These are phyloP conservation scores for Pseudococcus jackbeardsleyi DNA, from an alignment of 2,888 invertebrate genomes.

Conservation along the genomic window DNA sequence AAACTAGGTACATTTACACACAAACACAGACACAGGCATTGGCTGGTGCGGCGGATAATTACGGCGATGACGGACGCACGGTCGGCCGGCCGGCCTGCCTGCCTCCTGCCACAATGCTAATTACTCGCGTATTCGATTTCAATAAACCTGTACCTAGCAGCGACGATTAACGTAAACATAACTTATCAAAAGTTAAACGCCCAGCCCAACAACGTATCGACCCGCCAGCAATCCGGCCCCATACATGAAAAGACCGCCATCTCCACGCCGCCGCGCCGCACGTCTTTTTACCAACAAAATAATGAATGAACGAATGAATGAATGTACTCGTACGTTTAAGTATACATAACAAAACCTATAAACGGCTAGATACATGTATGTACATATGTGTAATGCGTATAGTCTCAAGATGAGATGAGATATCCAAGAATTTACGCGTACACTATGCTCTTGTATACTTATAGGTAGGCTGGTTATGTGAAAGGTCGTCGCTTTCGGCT, in stretches of 20 bases:
- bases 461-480: too few relatives aligned
- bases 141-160: constrained; percentile 39
- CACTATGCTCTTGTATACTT: background rate
- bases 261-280: background rate
- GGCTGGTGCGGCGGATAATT: background rate
- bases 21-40: too few relatives aligned
- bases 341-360: too few relatives aligned
- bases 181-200: constrained; percentile 16
- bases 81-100: background rate
- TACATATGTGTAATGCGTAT: background rate
- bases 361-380: background rate
- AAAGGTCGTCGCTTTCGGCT: constrained; percentile 28
- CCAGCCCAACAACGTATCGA: constrained; percentile 20
- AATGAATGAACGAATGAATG: background rate
- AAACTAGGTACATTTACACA: too few relatives aligned
- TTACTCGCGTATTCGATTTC: constrained; percentile 10
- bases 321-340: background rate
- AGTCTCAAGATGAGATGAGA: too few relatives aligned
- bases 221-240: background rate
- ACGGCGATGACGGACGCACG: background rate
- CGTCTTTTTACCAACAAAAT: background rate
- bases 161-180: constrained; percentile 36
- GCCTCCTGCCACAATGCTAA: background rate
- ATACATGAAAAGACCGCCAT: background rate
- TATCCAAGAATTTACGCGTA: too few relatives aligned